phyloP scores from a whole-genome alignment of 1,140 invertebrate species.

The Brachystomella parvula region DNA sequence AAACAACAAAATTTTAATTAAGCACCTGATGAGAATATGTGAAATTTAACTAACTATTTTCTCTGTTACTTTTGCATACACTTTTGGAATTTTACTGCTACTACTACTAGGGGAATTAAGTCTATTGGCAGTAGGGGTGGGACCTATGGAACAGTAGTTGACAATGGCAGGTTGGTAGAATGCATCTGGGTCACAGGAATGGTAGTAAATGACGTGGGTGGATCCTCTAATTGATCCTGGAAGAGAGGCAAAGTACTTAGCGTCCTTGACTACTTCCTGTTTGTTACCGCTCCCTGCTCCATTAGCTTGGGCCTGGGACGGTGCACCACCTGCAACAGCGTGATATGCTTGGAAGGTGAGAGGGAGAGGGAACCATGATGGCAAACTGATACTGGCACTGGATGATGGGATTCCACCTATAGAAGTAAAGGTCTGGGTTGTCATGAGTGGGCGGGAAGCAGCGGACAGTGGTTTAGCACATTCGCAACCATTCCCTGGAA shows the following conservation, averaged over 20 bases:
- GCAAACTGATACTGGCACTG: not conserved
- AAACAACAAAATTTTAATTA: too few species aligned
- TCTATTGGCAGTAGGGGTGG: too few species aligned
- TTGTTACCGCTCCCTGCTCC: not conserved
- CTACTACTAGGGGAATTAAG: too few species aligned
- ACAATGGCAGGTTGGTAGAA: constrained; percentile 30
- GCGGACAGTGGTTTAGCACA: not conserved
- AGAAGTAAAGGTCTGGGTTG: not conserved
- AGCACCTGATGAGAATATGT: too few species aligned
- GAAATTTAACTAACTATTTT: too few species aligned
- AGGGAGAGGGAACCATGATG: not conserved
- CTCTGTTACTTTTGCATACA: too few species aligned
- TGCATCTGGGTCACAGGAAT: constrained; percentile 25
- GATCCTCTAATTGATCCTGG: constrained; percentile 32
- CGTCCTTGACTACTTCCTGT: constrained; percentile 18
- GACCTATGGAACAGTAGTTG: constrained; percentile 24
- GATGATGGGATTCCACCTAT: not conserved
- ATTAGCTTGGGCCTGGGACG: not conserved
- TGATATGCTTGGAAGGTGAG: not conserved
- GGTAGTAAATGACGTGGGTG: constrained; percentile 32
- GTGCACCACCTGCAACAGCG: not conserved
- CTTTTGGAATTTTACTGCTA: too few species aligned
- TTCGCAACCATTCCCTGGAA: not conserved
- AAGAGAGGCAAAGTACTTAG: constrained; percentile 26
- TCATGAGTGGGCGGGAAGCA: too few species aligned